Conservation (phyloP, 2,797 vertebrate species). For the Crocodylus rhombifer region DNA sequence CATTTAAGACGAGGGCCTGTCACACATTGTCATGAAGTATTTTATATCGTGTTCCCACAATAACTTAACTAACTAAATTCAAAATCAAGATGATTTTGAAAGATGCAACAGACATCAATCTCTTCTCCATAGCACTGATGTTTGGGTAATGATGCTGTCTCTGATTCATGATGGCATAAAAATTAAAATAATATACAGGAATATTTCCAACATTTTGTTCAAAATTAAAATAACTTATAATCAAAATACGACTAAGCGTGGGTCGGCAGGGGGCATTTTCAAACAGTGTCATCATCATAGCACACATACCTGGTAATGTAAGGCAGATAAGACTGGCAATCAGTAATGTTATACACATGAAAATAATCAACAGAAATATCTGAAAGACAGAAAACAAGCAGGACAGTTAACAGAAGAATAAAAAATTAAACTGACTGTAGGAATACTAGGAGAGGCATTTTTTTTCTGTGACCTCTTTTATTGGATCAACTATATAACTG, state of each 20-base stretch:
- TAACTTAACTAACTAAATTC: too few species aligned
- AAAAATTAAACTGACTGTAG: too few species aligned
- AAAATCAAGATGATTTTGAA: too few species aligned
- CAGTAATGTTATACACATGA: slow-evolving; percentile 95
- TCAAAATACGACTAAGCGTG: neutral
- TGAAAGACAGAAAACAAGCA: slow-evolving; percentile 68
- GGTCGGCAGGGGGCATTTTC: neutral
- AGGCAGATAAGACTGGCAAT: slow-evolving; percentile 95
- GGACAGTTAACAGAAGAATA: neutral
- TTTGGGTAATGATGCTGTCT: neutral
- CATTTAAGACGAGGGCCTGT: too few species aligned
- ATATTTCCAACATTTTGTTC: neutral
- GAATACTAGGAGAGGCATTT: too few species aligned
- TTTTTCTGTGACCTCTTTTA: too few species aligned
- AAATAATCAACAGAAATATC: slow-evolving; percentile 93
- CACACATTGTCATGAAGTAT: too few species aligned
- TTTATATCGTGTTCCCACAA: too few species aligned
- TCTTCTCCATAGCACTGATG: neutral
- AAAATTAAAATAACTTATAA: neutral
- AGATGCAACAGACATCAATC: neutral
- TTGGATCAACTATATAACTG: too few species aligned
- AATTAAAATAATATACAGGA: neutral
- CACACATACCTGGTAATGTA: slow-evolving; percentile 91
- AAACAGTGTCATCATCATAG: neutral
- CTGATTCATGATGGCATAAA: neutral